Conservation (phyloP, 2,888 invertebrate species). For the Drosophila kanekoi region DNA sequence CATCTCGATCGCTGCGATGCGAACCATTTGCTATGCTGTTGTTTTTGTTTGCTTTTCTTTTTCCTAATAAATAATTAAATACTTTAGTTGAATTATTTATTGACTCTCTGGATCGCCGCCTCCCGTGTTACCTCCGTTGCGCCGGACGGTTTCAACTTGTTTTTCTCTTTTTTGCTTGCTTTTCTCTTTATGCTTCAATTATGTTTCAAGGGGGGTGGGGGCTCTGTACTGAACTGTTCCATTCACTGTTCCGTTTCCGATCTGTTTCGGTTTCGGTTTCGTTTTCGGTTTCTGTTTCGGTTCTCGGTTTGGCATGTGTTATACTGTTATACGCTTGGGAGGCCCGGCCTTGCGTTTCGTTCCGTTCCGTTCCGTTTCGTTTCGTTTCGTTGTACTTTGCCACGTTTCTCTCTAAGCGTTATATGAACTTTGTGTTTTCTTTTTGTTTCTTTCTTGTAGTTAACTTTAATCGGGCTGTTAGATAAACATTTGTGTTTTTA, state of each 20-base stretch:
- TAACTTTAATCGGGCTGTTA: constrained; percentile 51
- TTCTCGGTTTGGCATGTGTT: neutral
- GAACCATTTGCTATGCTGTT: constrained; percentile 2
- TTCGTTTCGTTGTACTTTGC: constrained; percentile 57
- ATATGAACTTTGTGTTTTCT: constrained; percentile 7
- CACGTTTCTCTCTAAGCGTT: constrained; percentile 49
- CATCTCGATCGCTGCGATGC: no score
- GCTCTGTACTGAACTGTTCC: neutral
- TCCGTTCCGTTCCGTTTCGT: no score
- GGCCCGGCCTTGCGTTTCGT: constrained; percentile 20
- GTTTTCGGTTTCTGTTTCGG: neutral
- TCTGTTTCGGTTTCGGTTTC: neutral
- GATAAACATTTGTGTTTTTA: constrained; percentile 49
- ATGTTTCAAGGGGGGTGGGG: neutral
- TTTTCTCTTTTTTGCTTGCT: constrained; percentile 20
- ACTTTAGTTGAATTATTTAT: constrained; percentile 11
- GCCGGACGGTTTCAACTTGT: constrained; percentile 60
- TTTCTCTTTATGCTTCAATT: neutral
- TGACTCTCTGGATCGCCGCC: neutral
- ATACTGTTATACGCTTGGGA: neutral
- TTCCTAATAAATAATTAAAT: constrained; percentile 13
- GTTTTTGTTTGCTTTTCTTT: neutral
- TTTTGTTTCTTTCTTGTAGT: constrained; percentile 26
- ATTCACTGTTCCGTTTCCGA: neutral
- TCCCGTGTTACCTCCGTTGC: constrained; percentile 38